Evolutionary conservation across 2,113 vertebrate genomes (phyloP), one percentile per base, ranked within the genome.

Genomic region (Corvus cornix): DNA sequence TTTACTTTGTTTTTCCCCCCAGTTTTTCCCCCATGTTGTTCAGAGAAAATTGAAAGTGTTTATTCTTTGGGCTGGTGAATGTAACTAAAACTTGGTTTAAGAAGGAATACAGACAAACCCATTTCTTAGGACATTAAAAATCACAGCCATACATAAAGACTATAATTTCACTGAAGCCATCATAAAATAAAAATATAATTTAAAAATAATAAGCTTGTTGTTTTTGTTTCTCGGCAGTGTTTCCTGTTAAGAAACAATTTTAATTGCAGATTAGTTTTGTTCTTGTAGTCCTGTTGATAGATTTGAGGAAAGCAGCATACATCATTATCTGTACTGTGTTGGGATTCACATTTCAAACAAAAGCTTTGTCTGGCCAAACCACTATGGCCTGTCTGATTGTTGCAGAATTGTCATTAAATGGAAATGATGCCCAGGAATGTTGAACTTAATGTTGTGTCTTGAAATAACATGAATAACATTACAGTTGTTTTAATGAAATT

Each of bases 261-360:
- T 90, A 97, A 95, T 91, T 97, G 81, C 63, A 86, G 59, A 96
- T 95, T 80, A 77, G 49, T 87, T 87, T 97, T 56, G 16, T 24
- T 96, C 53, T 62, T 92, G 17, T 39, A 68, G 19, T 43, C 22
- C 21, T 84, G 31, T 30, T 68, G 73, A 92, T 68, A 81, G 46
- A 96, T 95, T 82, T 56, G 67, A 97, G 78, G 87, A 55, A 84
- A 81, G 56, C 1, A 15, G 79, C 67, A 83, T 77, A 79, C 20
- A 90, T 95, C 90, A 96, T 87, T 96, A 93, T 68, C 72, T 95
- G 21, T 37, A 58, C 30, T 68, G 24, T 58, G 21, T 35, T 75
- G 55, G 44, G 53, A 21, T 64, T 31, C 31, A 3, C n/a, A 93
- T 96, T 97, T 97, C 80, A 89, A 94, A 84, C 3, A 52, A 48